Evolutionary conservation across 1,140 invertebrate species (phyloP), one percentile per base, ranked within the genome.

Genomic region (Saccostrea glomerata): DNA sequence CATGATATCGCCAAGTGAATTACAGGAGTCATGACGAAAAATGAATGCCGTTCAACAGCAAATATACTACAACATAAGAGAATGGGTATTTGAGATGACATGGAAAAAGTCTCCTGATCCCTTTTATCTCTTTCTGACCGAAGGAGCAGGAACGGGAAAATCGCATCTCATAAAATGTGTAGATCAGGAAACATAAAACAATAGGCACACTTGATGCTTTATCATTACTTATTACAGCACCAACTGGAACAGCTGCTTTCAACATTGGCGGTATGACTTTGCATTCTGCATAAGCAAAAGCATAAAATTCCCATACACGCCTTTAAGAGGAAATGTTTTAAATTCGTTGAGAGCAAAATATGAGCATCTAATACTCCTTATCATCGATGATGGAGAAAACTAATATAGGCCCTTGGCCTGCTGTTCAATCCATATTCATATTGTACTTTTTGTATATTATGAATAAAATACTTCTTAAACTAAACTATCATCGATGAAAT

Each of bases 61-160:
- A 30, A 55, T 90, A 54, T 90, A 88, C 25, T 87, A 88, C 54
- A 40, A 73, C 20, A 60, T 90, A 0, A 30, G 90, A 23, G 11
- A 90, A n/a, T 90, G 86, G 88, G 89, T 88, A 82, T 23, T 90
- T 2, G 17, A 86, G 1, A 60, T 12, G 20, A 12, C 82, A 15
- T 23, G 84, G 56, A 30, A 30, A 13, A 17, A 70, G 47, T 6
- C 87, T 58, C 77, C 77, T 5, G 40, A 82, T 40, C 77, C 77
- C 3, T 40, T 82, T 40, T 20, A 82, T 30, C 5, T 30, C 4
- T 82, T 82, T 82, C 6, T 82, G 13, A 82, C 77, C 6, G 77
- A 25, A n/a, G n/a, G n/a, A n/a, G n/a, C n/a, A n/a, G n/a, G n/a
- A n/a, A n/a, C n/a, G n/a, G n/a, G n/a, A n/a, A n/a, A n/a, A n/a